phyloP scores from a whole-genome alignment of 2,797 vertebrate genomes.

The Anguilla obscura region DNA sequence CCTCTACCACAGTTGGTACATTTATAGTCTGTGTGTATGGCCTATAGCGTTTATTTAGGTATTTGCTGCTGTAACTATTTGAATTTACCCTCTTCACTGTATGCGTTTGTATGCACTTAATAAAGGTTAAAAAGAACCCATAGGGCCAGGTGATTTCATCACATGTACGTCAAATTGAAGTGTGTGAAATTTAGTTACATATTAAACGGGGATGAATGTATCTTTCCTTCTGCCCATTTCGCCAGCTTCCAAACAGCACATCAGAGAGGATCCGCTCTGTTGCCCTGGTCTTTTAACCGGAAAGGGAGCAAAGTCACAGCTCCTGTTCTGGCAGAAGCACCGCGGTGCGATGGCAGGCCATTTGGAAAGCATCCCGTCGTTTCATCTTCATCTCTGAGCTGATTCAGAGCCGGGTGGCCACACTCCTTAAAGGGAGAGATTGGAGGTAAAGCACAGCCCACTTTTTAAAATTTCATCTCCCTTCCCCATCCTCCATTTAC shows the following conservation, averaged over 20 bases:
- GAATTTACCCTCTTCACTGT: too few relatives aligned
- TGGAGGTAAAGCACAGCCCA: not conserved
- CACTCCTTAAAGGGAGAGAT: not conserved
- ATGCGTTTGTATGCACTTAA: too few relatives aligned
- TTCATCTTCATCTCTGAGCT: not conserved
- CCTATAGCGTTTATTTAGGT: not conserved
- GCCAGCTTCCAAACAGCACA: not conserved
- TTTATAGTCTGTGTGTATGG: not conserved
- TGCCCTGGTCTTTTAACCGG: not conserved
- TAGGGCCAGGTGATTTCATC: not conserved
- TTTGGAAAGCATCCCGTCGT: not conserved
- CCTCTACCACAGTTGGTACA: not conserved
- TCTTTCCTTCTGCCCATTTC: not conserved
- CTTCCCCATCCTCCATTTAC: not conserved
- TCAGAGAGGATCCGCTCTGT: not conserved
- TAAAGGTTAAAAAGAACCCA: not conserved
- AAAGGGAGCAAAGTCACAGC: not conserved
- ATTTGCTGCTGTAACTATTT: too few relatives aligned
- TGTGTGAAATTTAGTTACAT: not conserved
- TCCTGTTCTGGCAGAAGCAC: not conserved
- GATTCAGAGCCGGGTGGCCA: not conserved
- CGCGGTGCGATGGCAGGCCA: not conserved
- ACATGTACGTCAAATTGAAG: not conserved
- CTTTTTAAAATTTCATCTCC: not conserved
- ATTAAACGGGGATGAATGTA: not conserved